Base-by-base conservation (phyloP, 1,140 invertebrate species). In the Luehdorfia chinensis region DNA sequence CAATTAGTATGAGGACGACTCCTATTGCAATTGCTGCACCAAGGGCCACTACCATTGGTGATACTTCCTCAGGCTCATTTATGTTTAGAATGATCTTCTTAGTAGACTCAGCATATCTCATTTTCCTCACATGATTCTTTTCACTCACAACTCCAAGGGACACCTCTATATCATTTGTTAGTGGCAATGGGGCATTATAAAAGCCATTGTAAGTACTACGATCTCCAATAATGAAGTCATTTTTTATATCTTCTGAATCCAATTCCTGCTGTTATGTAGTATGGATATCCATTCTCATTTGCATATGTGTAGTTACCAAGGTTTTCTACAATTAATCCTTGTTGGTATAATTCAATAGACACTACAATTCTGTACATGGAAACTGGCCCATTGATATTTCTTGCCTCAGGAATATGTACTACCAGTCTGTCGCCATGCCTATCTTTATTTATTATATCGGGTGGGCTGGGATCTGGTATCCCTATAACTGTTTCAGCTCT, bases 221-320 rank as follows among this genome's bases (percentile, higher is more conserved):
- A 86, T 96, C 92, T 7, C 96, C 95, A 31, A 97, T 90, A 2
- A 89, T 87, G 87, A 97, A 97, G 13, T 88, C 85, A 65, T 85
- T 66, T 49, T 87, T 88, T 49, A 87, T 91, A 75, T 80, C 87
- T 52, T 90, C 66, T 59, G 87, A 88, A 32, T 89, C 87, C 45
- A 97, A 85, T 76, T 95, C n/a, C 92, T 1, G 92, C 95, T 11
- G 95, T 90, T 18, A 96, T 91, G 59, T 97, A 97, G 72, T 94
- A 96, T 8, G 90, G 90, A 2, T 92, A 64, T 7, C 91, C 55
- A 90, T 88, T 53, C 84, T 87, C 41, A 73, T 75, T 1, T 91
- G 90, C 66, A 89, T 87, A 60, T 88, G 74, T 62, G 74, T 90
- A 93, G 60, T 90, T 88, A 12, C 87, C 75, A 0, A 91, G 70